Base-by-base conservation (phyloP, 2,888 invertebrate species). In the Seira sanloemensis region DNA sequence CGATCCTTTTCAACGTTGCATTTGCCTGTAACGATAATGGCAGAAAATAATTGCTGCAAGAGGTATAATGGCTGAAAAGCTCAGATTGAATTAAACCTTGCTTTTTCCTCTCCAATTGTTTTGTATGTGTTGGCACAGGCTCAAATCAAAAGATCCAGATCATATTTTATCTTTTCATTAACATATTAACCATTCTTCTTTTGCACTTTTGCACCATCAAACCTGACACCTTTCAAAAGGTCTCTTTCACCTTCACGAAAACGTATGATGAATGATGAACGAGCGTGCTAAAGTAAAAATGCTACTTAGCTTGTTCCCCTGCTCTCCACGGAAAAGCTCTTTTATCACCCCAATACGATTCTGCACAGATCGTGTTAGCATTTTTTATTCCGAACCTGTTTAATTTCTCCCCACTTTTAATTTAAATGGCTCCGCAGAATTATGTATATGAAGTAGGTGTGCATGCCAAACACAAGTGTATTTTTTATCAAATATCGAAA, bases 141-240 rank as follows among this genome's bases (percentile, higher is more conserved):
- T 82, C 82, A 82, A 82, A 62, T 19, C 9, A 69, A 81, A 46
- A 50, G 75, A 66, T 75, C 75, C 5, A 50, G 75, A 66, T 75
- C 75, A 58, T 81, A 67, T 12, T 58, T 24, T 18, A 65, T 26
- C 9, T 18, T 62, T 58, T 66, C 66, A 58, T 58, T 58, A 58
- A 58, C 58, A 58, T 58, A 58, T 58, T 58, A 18, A 5, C 58
- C 18, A 58, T 54, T 54, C 16, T 72, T 72, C 21, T 72, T 24
- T 50, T 23, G 19, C 54, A 72, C 50, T 50, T 58, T 58, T 58
- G 58, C 58, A 58, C 72, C 71, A 19, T 71, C 23, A 25, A 66
- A 37, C 68, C 82, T 76, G 82, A 82, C 82, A 82, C 82, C 82
- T 82, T 72, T 58, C 58, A 74, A 74, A 71, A 58, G n/a, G 58